Conservation (phyloP, 2,888 invertebrate species). For the Acleris emargana region DNA sequence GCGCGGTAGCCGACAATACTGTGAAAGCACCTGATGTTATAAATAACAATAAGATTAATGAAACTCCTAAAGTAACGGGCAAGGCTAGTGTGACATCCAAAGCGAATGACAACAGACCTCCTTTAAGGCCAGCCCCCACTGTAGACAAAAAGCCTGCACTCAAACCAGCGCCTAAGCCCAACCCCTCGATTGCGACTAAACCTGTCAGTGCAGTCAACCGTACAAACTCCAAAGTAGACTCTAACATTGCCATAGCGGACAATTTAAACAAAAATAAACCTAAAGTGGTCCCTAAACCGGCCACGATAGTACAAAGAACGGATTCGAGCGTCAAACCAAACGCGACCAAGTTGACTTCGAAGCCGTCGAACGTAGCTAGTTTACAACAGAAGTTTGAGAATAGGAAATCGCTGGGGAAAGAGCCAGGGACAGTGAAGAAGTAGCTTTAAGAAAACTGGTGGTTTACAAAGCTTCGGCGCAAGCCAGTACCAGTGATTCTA, state of each 20-base stretch:
- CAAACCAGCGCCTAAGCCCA: slow-evolving; percentile 65
- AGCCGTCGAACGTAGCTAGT: slow-evolving; percentile 88
- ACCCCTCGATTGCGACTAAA: slow-evolving; percentile 59
- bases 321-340: slow-evolving; percentile 65
- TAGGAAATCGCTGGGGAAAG: slow-evolving; percentile 76
- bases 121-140: slow-evolving; percentile 63
- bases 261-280: slow-evolving; percentile 77
- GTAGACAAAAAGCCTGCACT: slow-evolving; percentile 68
- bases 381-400: slow-evolving; percentile 92
- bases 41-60: slow-evolving; percentile 72
- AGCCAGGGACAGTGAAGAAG: slow-evolving; percentile 65
- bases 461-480: neutral
- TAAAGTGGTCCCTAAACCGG: slow-evolving; percentile 75
- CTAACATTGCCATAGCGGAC: slow-evolving; percentile 75
- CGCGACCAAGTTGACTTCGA: slow-evolving; percentile 78
- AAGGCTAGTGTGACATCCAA: slow-evolving; percentile 74
- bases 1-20: slow-evolving; percentile 81
- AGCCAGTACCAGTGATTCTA: slow-evolving; percentile 32
- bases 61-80: slow-evolving; percentile 73
- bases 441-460: slow-evolving; percentile 40
- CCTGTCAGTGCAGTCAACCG: slow-evolving; percentile 54
- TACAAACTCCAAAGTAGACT: slow-evolving; percentile 68
- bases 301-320: slow-evolving; percentile 59
- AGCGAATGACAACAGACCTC: slow-evolving; percentile 69
- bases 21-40: slow-evolving; percentile 86